A percentile compares a stretch with the other conserved stretches of the same genome.
These are phyloP conservation scores for Cantharis nigra DNA, from an alignment of 2,888 invertebrate genomes.

Conservation along the genomic window DNA sequence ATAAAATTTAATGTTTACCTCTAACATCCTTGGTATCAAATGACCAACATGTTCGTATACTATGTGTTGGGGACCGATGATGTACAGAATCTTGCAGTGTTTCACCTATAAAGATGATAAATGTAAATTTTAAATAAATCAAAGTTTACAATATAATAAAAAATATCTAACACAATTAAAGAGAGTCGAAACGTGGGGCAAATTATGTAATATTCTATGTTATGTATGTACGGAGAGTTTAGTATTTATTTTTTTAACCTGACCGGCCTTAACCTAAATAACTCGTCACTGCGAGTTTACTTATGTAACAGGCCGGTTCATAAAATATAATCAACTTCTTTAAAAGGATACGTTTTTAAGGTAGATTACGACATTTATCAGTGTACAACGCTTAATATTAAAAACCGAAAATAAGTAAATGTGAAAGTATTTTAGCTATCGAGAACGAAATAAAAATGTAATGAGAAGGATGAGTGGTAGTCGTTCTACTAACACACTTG, in stretches of 20 bases:
- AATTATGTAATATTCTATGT: conserved; percentile 32
- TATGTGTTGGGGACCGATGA: conserved; percentile 18
- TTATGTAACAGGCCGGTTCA: conserved; percentile 46
- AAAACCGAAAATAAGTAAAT: background rate
- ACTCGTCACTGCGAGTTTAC: conserved; percentile 43
- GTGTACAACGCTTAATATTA: background rate
- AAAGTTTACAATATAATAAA: background rate
- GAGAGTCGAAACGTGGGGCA: background rate
- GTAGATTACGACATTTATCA: conserved; percentile 7
- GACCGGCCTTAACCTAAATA: conserved; percentile 51
- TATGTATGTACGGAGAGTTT: too few relatives aligned
- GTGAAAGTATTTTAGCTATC: background rate
- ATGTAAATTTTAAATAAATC: background rate
- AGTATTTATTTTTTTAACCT: conserved; percentile 43
- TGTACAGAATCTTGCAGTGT: conserved; percentile 16
- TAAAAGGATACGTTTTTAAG: conserved; percentile 44
- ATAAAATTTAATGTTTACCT: conserved; percentile 14
- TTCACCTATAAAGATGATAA: conserved; percentile 23
- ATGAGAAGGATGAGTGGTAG: background rate
- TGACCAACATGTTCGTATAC: conserved; percentile 15
- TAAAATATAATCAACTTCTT: conserved; percentile 48
- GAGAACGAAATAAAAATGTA: background rate
- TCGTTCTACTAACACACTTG: conserved; percentile 24
- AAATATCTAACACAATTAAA: background rate
- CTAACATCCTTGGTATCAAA: conserved; percentile 19